These are phyloP conservation scores for Trichopoda pennipes DNA, from an alignment of 2,888 invertebrate species.

Conservation along the genomic window DNA sequence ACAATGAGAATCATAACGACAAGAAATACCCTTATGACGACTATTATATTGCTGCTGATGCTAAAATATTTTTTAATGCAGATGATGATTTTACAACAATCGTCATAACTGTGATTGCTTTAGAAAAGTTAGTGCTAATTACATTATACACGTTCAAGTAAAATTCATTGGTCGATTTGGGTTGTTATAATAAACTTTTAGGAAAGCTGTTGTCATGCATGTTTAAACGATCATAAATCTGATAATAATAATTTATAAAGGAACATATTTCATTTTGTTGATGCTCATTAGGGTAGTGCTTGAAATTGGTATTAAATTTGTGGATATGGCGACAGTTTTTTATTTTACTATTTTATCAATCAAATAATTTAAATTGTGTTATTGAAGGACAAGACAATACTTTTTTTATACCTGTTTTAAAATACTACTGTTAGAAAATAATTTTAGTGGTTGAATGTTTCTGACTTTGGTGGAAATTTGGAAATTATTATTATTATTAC, in stretches of 20 bases:
- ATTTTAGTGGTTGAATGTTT: too few species aligned
- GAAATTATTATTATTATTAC: too few species aligned
- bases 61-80: constrained; percentile 12
- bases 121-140: constrained; percentile 57
- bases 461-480: too few species aligned
- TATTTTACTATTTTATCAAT: too few species aligned
- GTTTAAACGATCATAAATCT: too few species aligned
- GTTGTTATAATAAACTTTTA: not conserved
- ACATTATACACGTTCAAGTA: constrained; percentile 14
- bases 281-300: not conserved
- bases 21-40: not conserved
- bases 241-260: too few species aligned
- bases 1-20: constrained; percentile 30
- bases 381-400: too few species aligned
- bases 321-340: too few species aligned
- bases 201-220: not conserved
- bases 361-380: too few species aligned
- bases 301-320: too few species aligned
- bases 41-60: constrained; percentile 29
- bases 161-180: not conserved
- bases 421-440: too few species aligned
- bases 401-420: too few species aligned
- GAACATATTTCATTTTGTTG: not conserved
- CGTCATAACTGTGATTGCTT: constrained; percentile 26
- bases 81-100: constrained; percentile 30